Evolutionary conservation across 2,888 invertebrate genomes (phyloP), one percentile per base, ranked within the genome.

Genomic region (Eristalinus sepulchralis): DNA sequence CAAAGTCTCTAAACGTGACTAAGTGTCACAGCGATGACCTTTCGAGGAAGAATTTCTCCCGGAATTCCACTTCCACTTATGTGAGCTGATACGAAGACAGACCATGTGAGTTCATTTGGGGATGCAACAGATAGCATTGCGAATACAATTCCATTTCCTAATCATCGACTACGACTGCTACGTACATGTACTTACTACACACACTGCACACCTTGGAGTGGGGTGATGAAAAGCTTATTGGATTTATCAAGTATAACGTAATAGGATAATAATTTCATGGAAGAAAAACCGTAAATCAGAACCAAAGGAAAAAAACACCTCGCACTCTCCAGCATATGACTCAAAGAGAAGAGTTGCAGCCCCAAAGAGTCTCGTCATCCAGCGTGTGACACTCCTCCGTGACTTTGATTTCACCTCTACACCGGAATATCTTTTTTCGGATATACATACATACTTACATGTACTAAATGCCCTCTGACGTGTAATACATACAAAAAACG

Each of bases 371-470:
- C 57, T 75, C 75, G 62, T 80, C 80, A 76, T 80, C 53, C 67
- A 67, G 57, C 39, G 47, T 47, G 39, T 66, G 68, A 66, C 76
- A 75, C 75, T 68, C 63, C 81, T 81, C 70, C 70, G 73, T 86
- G 86, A 86, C 86, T 83, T 86, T 71, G 83, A 86, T 83, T 83
- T 86, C 78, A 86, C 86, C 86, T 86, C 86, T 86, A 86, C 78
- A 31, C 83, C 86, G 86, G 86, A 78, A 78, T 82, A 78, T 75
- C 55, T 86, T 78, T 27, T 75, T 53, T 75, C 34, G 57, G 70
- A 75, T 72, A 67, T 68, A 36, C n/a, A 33, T 60, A 78, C 24
- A 57, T 55, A 60, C 63, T 53, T n/a, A 39, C 36, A 55, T 57
- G 39, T 36, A 20, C 47, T 24, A 59, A 57, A 66, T n/a, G 33